Base-by-base conservation (phyloP, 2,888 invertebrate species). In the Argynnis bischoffii region DNA sequence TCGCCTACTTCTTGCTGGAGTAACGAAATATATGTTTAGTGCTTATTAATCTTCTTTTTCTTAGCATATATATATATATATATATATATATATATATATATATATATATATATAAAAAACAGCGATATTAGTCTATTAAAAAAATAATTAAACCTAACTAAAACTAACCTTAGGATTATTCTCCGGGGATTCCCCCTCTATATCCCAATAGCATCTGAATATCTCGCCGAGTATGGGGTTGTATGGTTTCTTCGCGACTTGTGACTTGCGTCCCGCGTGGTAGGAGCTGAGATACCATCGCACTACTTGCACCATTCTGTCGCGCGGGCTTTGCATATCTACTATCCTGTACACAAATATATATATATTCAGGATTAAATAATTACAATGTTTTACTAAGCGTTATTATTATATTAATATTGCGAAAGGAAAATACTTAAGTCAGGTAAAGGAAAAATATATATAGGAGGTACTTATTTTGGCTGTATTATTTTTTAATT, bases 211-310 rank as follows among this genome's bases (percentile, higher is more conserved):
- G 83, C 98, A 98, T 69, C 96, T 95, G 91, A 99, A 99, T 69
- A 98, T 95, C 93, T 99, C 99, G 1, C 99, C 99, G 78, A 99
- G 92, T 76, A 99, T 97, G 4, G 99, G 99, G 93, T 99, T 99
- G 92, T 99, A 99, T 0, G 99, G 99, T 85, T 99, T 99, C 92
- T 99, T 99, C 73, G 99, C 99, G 26, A 99, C 98, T 53, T 98
- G 95, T 73, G 98, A 98, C 88, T 98, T 99, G 73, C 99, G 95
- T 0, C 99, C 99, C 3, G 99, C 99, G 93, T 99, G 99, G 93
- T 98, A 99, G 68, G 99, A 98, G 77, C 98, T 98, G 78, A 99
- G 90, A 93, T 99, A 99, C 99, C 99, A 99, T 75, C 96, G 95
- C 1, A 99, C 96, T 47, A 98, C 97, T 89, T 98, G 98, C 31